Evolutionary conservation across 2,113 vertebrate genomes (phyloP).

Genomic region (Todiramphus saurophagus): DNA sequence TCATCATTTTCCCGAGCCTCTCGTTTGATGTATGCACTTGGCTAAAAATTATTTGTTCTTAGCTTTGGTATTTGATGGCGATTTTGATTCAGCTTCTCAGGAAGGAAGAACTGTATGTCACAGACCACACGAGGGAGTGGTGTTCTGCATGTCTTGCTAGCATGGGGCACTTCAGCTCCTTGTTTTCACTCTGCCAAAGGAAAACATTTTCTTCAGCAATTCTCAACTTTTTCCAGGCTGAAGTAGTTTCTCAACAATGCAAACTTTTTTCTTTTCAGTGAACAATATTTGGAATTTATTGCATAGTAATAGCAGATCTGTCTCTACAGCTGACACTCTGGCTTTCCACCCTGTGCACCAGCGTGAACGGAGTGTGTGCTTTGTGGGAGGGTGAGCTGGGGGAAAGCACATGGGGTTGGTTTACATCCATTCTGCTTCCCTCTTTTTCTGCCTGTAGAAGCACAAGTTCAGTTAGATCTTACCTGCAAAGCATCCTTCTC

Average conservation of each 20-base stretch:
- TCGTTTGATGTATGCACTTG: not conserved
- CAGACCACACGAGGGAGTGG: slow-evolving; percentile 38
- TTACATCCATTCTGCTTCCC: not conserved
- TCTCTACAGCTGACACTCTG: not conserved
- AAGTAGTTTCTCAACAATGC: not conserved
- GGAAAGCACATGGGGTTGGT: not conserved
- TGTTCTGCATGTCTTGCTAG: not conserved
- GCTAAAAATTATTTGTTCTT: not conserved
- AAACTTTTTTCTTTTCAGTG: not conserved
- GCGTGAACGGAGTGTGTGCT: rapidly evolving
- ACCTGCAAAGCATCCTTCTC: not conserved
- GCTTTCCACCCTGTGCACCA: not conserved
- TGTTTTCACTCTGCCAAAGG: not conserved
- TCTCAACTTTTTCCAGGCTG: not conserved
- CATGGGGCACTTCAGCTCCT: not conserved
- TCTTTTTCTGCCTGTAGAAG: not conserved
- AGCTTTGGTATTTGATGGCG: not conserved
- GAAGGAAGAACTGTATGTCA: not conserved
- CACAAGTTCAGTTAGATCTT: not conserved
- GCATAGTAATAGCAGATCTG: not conserved
- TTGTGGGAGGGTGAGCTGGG: not conserved
- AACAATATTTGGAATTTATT: not conserved
- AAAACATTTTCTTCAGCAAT: not conserved
- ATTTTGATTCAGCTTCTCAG: not conserved
- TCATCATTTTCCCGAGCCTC: not conserved